Evolutionary conservation across 2,888 invertebrate species (phyloP).

Genomic region (Pedicia rivosa): DNA sequence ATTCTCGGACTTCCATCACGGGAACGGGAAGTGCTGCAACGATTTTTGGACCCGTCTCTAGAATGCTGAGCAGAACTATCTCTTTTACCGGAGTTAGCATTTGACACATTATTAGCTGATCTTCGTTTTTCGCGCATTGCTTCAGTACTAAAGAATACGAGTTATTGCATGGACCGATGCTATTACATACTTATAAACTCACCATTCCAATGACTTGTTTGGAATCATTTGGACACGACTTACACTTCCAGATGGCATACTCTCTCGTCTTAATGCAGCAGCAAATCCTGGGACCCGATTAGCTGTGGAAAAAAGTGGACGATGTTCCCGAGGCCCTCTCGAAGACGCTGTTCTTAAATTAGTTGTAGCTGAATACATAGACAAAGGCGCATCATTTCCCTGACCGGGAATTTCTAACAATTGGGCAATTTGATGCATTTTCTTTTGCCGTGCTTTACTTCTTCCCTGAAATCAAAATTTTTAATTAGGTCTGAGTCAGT

Average conservation of each 20-base stretch:
- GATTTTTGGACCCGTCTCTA: constrained; percentile 24
- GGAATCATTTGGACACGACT: constrained; percentile 28
- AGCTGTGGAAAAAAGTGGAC: constrained; percentile 35
- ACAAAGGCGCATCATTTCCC: constrained; percentile 23
- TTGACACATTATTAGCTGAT: not conserved
- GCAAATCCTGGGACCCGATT: constrained; percentile 40
- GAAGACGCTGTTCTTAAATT: constrained; percentile 23
- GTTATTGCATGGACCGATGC: not conserved
- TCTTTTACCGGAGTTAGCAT: not conserved
- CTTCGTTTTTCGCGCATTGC: too few species aligned
- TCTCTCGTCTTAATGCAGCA: constrained; percentile 36
- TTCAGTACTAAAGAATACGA: too few species aligned
- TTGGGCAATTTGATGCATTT: constrained; percentile 90
- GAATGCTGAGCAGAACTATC: constrained; percentile 10
- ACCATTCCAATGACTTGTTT: constrained; percentile 28
- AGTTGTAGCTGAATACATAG: constrained; percentile 20
- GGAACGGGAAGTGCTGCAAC: constrained; percentile 34
- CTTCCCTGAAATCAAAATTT: constrained; percentile 43
- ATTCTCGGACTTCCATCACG: constrained; percentile 55
- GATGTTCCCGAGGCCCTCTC: constrained; percentile 28
- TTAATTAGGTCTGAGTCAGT: not conserved
- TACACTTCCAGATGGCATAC: constrained; percentile 19
- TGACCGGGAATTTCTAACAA: constrained; percentile 63
- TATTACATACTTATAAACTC: constrained; percentile 7
- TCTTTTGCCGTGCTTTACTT: constrained; percentile 87